phyloP scores from a whole-genome alignment of 2,113 vertebrate species.

The Petroica traversi region DNA sequence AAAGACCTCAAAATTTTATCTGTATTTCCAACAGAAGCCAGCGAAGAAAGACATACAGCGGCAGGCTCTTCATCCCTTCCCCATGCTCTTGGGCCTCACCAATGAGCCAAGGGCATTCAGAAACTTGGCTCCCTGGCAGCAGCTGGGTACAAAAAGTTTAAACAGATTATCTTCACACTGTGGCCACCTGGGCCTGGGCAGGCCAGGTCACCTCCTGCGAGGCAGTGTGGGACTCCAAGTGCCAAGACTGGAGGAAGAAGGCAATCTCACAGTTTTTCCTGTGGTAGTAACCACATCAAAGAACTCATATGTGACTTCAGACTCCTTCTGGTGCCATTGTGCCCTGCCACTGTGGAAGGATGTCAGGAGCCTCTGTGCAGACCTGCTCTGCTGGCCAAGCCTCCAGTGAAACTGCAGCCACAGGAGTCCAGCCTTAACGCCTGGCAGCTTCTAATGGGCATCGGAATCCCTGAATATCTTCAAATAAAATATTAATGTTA shows the following conservation, averaged over 20 bases:
- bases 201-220: not conserved
- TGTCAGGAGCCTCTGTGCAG: not conserved
- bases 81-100: not conserved
- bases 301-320: not conserved
- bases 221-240: not conserved
- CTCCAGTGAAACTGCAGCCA: not conserved
- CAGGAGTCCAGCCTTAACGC: not conserved
- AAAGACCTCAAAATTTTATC: not conserved
- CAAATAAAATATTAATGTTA: not conserved
- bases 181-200: not conserved
- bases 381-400: not conserved
- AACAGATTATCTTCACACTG: not conserved
- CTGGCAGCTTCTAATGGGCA: not conserved
- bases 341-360: not conserved
- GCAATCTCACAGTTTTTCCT: not conserved
- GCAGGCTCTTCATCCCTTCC: not conserved
- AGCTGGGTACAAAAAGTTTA: not conserved
- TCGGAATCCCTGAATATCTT: not conserved
- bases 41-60: rapidly evolving
- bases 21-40: not conserved
- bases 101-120: rapidly evolving
- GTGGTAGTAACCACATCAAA: not conserved
- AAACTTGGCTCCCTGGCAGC: not conserved
- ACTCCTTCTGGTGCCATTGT: not conserved
- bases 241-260: not conserved